Conservation (phyloP, 2,113 vertebrate genomes). For the Lagopus muta region DNA sequence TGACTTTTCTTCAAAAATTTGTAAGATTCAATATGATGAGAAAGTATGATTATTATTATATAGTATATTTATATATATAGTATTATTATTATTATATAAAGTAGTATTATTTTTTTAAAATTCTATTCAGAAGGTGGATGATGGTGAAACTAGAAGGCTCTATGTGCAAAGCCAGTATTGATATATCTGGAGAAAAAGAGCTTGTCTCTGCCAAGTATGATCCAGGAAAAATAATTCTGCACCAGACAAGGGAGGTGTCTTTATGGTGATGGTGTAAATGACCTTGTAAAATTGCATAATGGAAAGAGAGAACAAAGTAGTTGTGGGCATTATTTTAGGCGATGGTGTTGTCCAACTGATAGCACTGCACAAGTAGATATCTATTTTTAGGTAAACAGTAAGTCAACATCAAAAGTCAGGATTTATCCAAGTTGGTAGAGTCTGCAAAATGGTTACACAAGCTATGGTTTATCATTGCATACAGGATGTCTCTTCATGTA, state of each 20-base stretch:
- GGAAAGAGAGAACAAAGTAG: not conserved
- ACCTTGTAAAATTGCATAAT: not conserved
- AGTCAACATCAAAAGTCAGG: not conserved
- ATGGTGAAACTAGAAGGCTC: not conserved
- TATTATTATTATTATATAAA: too few relatives aligned
- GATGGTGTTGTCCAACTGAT: not conserved
- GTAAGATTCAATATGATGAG: not conserved
- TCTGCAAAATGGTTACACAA: not conserved
- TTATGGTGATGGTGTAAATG: not conserved
- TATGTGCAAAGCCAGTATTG: not conserved
- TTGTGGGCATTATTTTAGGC: not conserved
- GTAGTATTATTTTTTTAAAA: not conserved
- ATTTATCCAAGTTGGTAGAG: not conserved
- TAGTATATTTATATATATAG: too few relatives aligned
- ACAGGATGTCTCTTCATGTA: not conserved
- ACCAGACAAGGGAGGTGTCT: not conserved
- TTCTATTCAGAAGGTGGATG: not conserved
- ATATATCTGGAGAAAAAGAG: not conserved
- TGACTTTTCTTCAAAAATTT: not conserved
- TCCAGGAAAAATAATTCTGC: not conserved
- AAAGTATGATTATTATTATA: not conserved
- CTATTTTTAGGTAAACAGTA: not conserved
- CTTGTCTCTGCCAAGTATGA: not conserved
- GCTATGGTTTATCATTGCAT: not conserved
- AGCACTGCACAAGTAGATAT: not conserved